Percentiles rank a stretch among this genome's conserved stretches.
phyloP scores from a whole-genome alignment of 2,113 vertebrate genomes.

The Atrichornis clamosus region DNA sequence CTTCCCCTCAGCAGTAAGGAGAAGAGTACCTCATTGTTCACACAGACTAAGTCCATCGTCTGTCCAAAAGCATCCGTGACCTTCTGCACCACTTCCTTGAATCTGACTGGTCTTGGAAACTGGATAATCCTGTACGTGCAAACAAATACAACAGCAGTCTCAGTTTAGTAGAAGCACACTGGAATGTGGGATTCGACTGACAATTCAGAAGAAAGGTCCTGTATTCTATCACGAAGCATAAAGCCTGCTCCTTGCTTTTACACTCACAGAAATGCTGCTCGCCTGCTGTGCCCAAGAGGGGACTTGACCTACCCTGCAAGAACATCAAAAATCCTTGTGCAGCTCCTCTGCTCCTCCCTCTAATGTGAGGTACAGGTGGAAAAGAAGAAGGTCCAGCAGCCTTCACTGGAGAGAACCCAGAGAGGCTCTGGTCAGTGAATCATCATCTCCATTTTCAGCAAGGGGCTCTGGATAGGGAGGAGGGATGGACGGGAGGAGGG shows the following conservation, averaged over 20 bases:
- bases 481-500: background rate
- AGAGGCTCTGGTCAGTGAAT: background rate
- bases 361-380: background rate
- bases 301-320: background rate
- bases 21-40: constrained; percentile 82
- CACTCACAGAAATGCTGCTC: background rate
- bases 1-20: background rate
- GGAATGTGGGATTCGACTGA: background rate
- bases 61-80: constrained; percentile 89
- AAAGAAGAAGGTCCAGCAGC: background rate
- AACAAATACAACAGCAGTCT: background rate
- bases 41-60: constrained; percentile 87
- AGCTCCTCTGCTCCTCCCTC: background rate
- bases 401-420: background rate
- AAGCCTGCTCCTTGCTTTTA: background rate
- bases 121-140: constrained; percentile 80
- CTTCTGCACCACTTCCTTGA: constrained; percentile 88
- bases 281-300: background rate
- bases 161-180: background rate
- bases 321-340: background rate
- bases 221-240: background rate
- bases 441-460: background rate
- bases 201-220: background rate
- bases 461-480: background rate
- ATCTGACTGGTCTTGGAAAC: constrained; percentile 85